Evolutionary conservation across 2,888 invertebrate genomes (phyloP), one percentile per base, ranked within the genome.

Genomic region (Anticlea derivata): DNA sequence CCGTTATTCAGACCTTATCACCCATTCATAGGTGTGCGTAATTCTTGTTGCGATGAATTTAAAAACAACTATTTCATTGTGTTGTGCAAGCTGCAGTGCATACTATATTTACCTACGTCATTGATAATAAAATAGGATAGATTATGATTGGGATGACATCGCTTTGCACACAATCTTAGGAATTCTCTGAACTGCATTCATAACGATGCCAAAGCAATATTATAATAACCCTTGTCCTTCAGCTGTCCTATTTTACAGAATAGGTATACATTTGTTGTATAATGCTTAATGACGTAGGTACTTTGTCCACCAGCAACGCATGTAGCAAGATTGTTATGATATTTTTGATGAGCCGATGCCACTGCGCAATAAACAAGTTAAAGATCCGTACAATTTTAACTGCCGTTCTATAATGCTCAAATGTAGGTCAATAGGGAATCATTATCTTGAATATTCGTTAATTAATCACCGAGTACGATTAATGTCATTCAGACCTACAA

Each of bases 1-100:
- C 70, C 68, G 73, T 73, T 71, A 74, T 71, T 71, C 64, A 62
- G 61, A 69, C 56, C 47, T 64, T 73, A 73, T 71, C 73, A 70
- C 63, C 65, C 68, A 68, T 69, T 66, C 63, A 64, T 63, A 56
- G 49, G 46, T 55, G 47, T 61, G 53, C 47, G 53, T 61, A 56
- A 61, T 55, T 45, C 48, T 20, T 20, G 24, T 41, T 48, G 51
- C 57, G 60, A 60, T 65, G 61, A 60, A 53, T 69, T 62, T 64
- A 52, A 68, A 66, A 65, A 68, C 50, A 68, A 65, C 52, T 53
- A 58, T 70, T 69, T 73, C 65, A 66, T 68, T 75, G 57, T 70
- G 51, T 68, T 62, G 61, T 58, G 63, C 55, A 66, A 68, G 68
- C 58, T 53, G 60, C 23, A 45, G 1, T 11, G 27, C 43, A 60